Base-by-base conservation (phyloP, 2,113 vertebrate genomes). In the Microcebus lehilahytsara region DNA sequence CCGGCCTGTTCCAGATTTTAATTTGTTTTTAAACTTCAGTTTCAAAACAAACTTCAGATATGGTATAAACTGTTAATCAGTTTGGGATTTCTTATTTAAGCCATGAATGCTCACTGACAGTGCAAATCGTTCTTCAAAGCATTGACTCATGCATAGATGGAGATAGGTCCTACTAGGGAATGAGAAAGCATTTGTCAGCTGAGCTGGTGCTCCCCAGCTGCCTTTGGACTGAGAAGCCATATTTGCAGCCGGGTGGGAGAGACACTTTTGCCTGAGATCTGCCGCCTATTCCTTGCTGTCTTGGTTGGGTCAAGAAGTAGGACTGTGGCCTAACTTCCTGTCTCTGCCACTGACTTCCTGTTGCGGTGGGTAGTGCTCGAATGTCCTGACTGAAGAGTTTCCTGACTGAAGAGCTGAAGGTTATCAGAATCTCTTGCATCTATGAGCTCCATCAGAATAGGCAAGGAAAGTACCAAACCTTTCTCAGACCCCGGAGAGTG, bases 321-420 rank as follows among this genome's bases (percentile, higher is more conserved):
- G 62, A 74, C 49, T 79, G 13, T 93, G 97, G 95, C 91, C 84
- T 85, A 85, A 96, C 86, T 92, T 95, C 95, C 90, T 91, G 88
- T 92, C 78, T 95, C n/a, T 71, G 83, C 62, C 10, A 2, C 86
- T 72, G 64, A 96, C 83, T 96, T 97, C 92, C 93, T 92, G 37
- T 89, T 91, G 78, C 91, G 91, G 19, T 25, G 27, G 25, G 34
- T 13, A 3, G 49, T 22, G 74, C 62, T 40, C 49, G 14, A 49
- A 67, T 80, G 74, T 83, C 40, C 88, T 72, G 56, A 77, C 66
- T 0, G 0, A 67, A 40, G 23, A 64, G 17, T 42, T 42, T 83
- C 40, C 88, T 72, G 56, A 77, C 66, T 0, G 0, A 67, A 40
- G 23, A 64, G 14, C 58, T 72, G 12, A 80, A 80, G 32, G 3